Evolutionary conservation across 2,888 invertebrate genomes (phyloP).

Genomic region (Autographa gamma): DNA sequence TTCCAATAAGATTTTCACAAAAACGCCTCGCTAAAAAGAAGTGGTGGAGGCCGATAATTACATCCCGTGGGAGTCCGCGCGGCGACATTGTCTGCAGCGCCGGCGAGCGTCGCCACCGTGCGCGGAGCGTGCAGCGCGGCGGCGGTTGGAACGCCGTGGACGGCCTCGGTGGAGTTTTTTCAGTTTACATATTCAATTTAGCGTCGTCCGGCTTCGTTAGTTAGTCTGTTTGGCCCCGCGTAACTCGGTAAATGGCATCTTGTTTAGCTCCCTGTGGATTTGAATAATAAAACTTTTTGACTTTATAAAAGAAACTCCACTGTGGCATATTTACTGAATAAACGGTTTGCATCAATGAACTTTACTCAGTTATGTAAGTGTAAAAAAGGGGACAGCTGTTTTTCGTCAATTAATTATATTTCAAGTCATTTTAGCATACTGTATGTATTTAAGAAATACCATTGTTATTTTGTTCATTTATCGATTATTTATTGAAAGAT

Average conservation of each 20-base stretch:
- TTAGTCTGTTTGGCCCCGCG: conserved; percentile 56
- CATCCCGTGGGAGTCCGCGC: conserved; percentile 54
- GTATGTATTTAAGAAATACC: too few species aligned
- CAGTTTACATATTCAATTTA: conserved; percentile 62
- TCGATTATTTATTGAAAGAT: too few species aligned
- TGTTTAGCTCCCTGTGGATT: conserved; percentile 55
- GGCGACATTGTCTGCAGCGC: conserved; percentile 14
- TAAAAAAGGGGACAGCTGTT: too few species aligned
- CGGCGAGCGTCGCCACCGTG: not conserved
- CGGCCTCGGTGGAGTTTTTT: conserved; percentile 42
- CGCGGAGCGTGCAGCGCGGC: not conserved
- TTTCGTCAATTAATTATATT: too few species aligned
- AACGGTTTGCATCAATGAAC: conserved; percentile 42
- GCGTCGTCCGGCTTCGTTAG: conserved; percentile 60
- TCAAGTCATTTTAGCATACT: too few species aligned
- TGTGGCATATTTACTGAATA: conserved; percentile 45
- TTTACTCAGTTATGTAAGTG: conserved; percentile 1
- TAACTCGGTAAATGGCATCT: conserved; percentile 59
- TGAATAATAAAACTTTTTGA: conserved; percentile 58
- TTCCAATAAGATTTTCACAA: conserved; percentile 61
- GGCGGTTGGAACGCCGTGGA: not conserved
- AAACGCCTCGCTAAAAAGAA: conserved; percentile 57
- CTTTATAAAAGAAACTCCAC: conserved; percentile 35
- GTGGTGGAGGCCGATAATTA: conserved; percentile 59
- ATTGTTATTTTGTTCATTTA: too few species aligned